A percentile compares a stretch with the other conserved stretches of the same genome.
Conservation (phyloP, 2,113 vertebrate genomes). For the Misgurnus anguillicaudatus region DNA sequence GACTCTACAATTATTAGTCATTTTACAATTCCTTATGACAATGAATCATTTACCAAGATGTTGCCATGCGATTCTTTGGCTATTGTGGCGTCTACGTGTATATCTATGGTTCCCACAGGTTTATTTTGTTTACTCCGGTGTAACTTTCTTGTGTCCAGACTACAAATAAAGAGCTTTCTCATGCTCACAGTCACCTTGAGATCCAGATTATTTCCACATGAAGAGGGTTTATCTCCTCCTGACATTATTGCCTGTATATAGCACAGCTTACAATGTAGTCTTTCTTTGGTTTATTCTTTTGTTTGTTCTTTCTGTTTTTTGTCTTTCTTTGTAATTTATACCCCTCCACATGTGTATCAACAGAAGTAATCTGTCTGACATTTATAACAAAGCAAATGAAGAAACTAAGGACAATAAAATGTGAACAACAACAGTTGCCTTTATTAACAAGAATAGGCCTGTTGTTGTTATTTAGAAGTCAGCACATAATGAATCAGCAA, state of each 20-base stretch:
- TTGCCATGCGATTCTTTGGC: too few relatives aligned
- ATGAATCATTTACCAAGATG: too few relatives aligned
- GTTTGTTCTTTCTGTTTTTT: neutral
- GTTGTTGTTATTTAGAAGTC: neutral
- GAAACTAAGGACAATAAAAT: constrained; percentile 17
- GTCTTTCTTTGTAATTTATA: neutral
- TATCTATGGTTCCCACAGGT: constrained; percentile 34
- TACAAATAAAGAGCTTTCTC: constrained; percentile 29
- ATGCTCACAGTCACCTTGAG: constrained; percentile 35
- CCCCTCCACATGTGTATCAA: neutral
- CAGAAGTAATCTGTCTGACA: neutral
- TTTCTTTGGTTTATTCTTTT: neutral
- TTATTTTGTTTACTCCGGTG: constrained; percentile 49
- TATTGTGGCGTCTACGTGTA: too few relatives aligned
- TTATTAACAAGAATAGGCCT: constrained; percentile 8
- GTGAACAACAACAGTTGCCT: neutral
- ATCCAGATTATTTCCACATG: constrained; percentile 56
- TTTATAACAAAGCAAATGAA: neutral
- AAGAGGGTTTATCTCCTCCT: neutral
- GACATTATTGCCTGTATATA: neutral
- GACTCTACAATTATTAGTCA: too few relatives aligned
- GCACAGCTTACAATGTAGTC: neutral
- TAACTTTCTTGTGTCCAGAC: constrained; percentile 41
- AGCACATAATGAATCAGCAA: constrained; percentile 21
- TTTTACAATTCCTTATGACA: too few relatives aligned